phyloP scores from a whole-genome alignment of 2,797 vertebrate genomes.

The Cephalopachus bancanus region DNA sequence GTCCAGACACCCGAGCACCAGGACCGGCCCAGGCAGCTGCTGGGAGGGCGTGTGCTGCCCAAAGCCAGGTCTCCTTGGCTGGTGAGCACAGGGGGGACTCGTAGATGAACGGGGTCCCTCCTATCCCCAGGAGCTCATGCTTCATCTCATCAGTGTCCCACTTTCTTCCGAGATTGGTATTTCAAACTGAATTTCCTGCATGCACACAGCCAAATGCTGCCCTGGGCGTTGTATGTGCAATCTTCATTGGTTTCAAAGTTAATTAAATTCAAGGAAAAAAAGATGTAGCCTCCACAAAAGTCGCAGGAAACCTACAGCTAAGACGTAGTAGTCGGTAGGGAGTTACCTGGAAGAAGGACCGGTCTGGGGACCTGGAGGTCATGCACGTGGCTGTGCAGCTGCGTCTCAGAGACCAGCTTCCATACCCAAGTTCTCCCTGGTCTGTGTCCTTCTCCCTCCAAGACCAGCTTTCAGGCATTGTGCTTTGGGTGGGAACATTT shows the following conservation, averaged over 20 bases:
- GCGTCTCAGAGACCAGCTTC: background rate
- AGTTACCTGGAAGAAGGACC: background rate
- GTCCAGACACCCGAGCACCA: fast-evolving
- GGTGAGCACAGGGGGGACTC: fast-evolving
- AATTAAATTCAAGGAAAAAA: background rate
- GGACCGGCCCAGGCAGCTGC: background rate
- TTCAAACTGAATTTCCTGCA: background rate
- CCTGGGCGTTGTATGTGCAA: background rate
- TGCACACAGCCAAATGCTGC: background rate
- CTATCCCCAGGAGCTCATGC: background rate
- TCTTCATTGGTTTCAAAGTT: background rate
- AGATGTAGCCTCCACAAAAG: background rate
- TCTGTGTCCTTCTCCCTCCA: background rate
- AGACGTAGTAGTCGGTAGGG: background rate
- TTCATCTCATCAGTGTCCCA: fast-evolving
- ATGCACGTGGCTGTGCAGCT: fast-evolving
- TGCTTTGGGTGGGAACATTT: background rate
- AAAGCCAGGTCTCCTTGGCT: fast-evolving
- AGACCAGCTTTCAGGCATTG: too few species aligned
- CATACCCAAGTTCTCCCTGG: fast-evolving
- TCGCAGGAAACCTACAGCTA: background rate
- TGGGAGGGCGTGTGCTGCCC: background rate
- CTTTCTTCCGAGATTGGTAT: too few species aligned
- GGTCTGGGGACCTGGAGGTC: background rate
- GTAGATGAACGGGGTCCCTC: background rate